These are phyloP conservation scores for Drosophila nr. fundita DNA, from an alignment of 2,888 invertebrate species.

Conservation along the genomic window DNA sequence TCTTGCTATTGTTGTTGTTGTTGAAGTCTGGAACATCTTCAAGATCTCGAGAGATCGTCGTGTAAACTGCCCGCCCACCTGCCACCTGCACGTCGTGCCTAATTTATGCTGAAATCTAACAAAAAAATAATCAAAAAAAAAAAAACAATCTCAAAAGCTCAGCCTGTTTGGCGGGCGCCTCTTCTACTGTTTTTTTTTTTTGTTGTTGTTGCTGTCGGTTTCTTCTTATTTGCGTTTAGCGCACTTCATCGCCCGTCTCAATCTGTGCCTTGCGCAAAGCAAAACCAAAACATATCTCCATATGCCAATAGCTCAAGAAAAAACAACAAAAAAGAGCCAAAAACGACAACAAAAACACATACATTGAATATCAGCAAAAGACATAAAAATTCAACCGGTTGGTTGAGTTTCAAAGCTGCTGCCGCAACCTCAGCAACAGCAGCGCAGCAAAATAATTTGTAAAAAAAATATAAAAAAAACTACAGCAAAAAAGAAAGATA, in stretches of 20 bases:
- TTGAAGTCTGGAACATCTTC: conserved; percentile 37
- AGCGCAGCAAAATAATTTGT: conserved; percentile 50
- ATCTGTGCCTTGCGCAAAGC: conserved; percentile 71
- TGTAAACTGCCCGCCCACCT: conserved; percentile 51
- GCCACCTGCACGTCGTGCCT: conserved; percentile 38
- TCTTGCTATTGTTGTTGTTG: conserved; percentile 21
- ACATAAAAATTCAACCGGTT: conserved; percentile 77
- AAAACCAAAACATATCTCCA: conserved; percentile 33
- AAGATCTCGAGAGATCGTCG: conserved; percentile 16
- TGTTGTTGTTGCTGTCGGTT: conserved; percentile 23
- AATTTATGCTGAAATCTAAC: conserved; percentile 44
- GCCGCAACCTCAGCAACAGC: conserved; percentile 24
- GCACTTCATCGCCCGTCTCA: conserved; percentile 59
- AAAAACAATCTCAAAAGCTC: conserved; percentile 39
- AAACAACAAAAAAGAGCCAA: conserved; percentile 38
- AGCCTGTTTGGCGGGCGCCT: conserved; percentile 38
- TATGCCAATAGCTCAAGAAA: conserved; percentile 52
- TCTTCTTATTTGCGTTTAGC: conserved; percentile 41
- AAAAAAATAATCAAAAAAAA: neutral
- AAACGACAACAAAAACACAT: conserved; percentile 35
- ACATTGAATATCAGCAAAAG: conserved; percentile 58
- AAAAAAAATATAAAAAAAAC: conserved; percentile 24
- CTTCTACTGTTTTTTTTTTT: conserved; percentile 12
- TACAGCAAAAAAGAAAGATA: conserved; percentile 17
- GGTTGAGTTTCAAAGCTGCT: conserved; percentile 67